These are phyloP conservation scores for Naso thynnoides DNA, from an alignment of 2,797 vertebrate species.

Conservation along the genomic window DNA sequence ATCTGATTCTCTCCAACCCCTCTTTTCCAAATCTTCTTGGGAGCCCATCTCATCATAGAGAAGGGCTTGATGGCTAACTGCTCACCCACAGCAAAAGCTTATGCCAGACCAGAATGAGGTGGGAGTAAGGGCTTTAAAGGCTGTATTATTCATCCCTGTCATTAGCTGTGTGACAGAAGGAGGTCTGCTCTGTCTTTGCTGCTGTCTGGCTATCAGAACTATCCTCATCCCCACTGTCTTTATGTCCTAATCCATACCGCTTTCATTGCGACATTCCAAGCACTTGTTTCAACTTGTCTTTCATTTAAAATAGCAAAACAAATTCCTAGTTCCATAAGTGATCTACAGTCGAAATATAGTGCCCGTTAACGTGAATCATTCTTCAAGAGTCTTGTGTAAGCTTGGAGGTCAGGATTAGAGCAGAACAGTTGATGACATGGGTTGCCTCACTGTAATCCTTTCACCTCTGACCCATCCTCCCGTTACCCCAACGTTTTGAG, in stretches of 20 bases:
- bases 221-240: slow-evolving; percentile 26
- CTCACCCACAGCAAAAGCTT: slow-evolving; percentile 59
- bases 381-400: slow-evolving; percentile 26
- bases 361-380: slow-evolving; percentile 34
- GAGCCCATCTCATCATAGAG: slow-evolving; percentile 66
- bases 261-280: slow-evolving; percentile 22
- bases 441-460: slow-evolving; percentile 66
- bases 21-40: slow-evolving; percentile 71
- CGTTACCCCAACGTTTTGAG: slow-evolving; percentile 52
- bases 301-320: slow-evolving; percentile 23
- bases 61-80: slow-evolving; percentile 65
- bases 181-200: slow-evolving; percentile 52
- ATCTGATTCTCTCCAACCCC: slow-evolving; percentile 72
- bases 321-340: slow-evolving; percentile 4
- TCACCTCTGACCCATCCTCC: slow-evolving; percentile 62
- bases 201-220: slow-evolving; percentile 53
- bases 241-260: neutral
- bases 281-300: slow-evolving; percentile 7
- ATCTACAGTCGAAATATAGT: neutral
- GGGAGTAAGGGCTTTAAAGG: slow-evolving; percentile 66
- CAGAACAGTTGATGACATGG: slow-evolving; percentile 43
- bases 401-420: slow-evolving; percentile 52
- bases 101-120: slow-evolving; percentile 65
- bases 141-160: slow-evolving; percentile 68
- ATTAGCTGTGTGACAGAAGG: slow-evolving; percentile 69